Percentiles rank a stretch among this genome's conserved stretches.
Evolutionary conservation across 2,888 invertebrate species (phyloP).

Genomic region (Aelia acuminata): DNA sequence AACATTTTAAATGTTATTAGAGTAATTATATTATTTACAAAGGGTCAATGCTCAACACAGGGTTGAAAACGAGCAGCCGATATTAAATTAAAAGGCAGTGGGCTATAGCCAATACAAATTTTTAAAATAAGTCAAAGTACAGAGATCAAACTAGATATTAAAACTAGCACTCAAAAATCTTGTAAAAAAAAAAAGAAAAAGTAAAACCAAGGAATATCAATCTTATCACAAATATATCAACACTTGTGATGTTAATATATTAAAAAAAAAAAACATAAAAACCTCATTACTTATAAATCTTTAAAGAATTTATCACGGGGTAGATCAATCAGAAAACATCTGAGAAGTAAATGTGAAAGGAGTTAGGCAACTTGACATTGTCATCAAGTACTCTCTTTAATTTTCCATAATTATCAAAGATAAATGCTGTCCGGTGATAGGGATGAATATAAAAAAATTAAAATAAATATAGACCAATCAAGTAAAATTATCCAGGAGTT

Average conservation of each 20-base stretch:
- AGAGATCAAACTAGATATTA: slow-evolving; percentile 34
- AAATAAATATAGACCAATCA: neutral
- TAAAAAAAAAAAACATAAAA: neutral
- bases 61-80: neutral
- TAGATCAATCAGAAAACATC: neutral
- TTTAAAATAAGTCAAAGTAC: slow-evolving; percentile 9
- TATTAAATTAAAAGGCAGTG: slow-evolving; percentile 43
- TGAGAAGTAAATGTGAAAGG: too few relatives aligned
- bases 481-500: neutral
- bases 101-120: slow-evolving; percentile 2
- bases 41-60: neutral
- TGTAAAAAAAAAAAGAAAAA: neutral
- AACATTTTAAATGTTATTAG: slow-evolving; percentile 43
- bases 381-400: neutral
- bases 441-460: neutral
- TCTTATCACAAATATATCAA: slow-evolving; percentile 36
- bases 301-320: neutral
- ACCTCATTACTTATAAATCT: slow-evolving; percentile 9
- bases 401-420: neutral
- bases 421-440: neutral
- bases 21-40: slow-evolving; percentile 20
- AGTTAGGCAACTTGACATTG: neutral
- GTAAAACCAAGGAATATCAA: neutral
- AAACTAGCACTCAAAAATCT: neutral
- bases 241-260: neutral